Evolutionary conservation across 92 coral and sea anemone genomes (phyloP).

Genomic region (Heliopora coerulea): DNA sequence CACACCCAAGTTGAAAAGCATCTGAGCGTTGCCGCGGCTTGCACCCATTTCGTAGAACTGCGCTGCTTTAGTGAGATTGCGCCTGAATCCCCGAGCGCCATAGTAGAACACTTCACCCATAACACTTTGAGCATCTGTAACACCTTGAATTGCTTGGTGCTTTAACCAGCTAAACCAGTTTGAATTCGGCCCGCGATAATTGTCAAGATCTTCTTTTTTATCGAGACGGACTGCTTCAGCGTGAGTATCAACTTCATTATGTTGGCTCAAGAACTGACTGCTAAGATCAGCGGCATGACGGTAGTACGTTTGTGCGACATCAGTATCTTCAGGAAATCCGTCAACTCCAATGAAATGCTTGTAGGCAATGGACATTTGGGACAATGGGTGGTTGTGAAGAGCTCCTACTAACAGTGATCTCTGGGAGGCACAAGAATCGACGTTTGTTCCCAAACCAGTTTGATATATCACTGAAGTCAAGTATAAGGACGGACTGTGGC

Average conservation of each 20-base stretch:
- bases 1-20: slow-evolving; percentile 82
- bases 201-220: slow-evolving; percentile 87
- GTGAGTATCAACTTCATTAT: slow-evolving; percentile 91
- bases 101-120: slow-evolving; percentile 88
- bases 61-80: slow-evolving; percentile 82
- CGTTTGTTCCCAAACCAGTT: slow-evolving; percentile 60
- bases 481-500: slow-evolving; percentile 61
- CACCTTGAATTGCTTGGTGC: slow-evolving; percentile 87
- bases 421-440: neutral
- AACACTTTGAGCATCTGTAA: slow-evolving; percentile 75
- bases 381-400: slow-evolving; percentile 66
- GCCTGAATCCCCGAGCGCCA: slow-evolving; percentile 81
- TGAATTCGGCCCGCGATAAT: slow-evolving; percentile 78
- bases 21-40: slow-evolving; percentile 76
- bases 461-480: slow-evolving; percentile 53
- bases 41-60: slow-evolving; percentile 96
- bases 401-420: slow-evolving; percentile 58
- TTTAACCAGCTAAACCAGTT: slow-evolving; percentile 88
- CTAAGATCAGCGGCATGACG: slow-evolving; percentile 75
- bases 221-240: slow-evolving; percentile 93
- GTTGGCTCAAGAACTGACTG: slow-evolving; percentile 65
- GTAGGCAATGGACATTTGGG: slow-evolving; percentile 90
- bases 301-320: slow-evolving; percentile 80
- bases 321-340: slow-evolving; percentile 65
- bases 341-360: slow-evolving; percentile 80